Evolutionary conservation across 1,140 invertebrate species (phyloP).

Genomic region (Hyposmocoma kahamanoa): DNA sequence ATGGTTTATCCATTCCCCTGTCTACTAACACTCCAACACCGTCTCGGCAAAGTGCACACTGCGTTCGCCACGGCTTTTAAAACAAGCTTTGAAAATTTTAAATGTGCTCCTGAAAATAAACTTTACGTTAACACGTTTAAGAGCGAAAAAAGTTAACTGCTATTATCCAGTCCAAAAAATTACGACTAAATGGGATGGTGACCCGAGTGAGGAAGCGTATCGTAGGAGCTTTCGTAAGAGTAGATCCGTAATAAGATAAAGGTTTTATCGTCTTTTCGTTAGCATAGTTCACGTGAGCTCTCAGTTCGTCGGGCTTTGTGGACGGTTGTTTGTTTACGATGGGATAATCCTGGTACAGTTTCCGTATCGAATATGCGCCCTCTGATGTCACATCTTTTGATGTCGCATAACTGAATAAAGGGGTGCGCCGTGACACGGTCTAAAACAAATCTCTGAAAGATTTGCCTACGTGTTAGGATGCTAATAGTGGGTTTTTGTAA

Average conservation of each 20-base stretch:
- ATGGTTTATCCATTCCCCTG: slow-evolving; percentile 29
- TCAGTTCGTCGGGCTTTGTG: slow-evolving; percentile 37
- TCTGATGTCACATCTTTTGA: slow-evolving; percentile 33
- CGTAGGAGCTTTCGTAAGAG: slow-evolving; percentile 5
- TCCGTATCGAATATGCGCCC: slow-evolving; percentile 29
- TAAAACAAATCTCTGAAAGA: slow-evolving; percentile 8
- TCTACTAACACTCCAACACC: background rate
- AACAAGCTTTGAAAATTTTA: background rate
- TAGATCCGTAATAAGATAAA: slow-evolving; percentile 61
- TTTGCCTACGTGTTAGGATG: background rate
- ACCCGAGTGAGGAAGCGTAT: slow-evolving; percentile 16
- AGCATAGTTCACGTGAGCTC: slow-evolving; percentile 50
- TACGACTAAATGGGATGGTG: slow-evolving; percentile 26
- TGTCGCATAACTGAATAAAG: slow-evolving; percentile 27
- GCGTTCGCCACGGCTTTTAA: background rate
- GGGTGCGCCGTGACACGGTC: slow-evolving; percentile 6
- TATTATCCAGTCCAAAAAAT: slow-evolving; percentile 1
- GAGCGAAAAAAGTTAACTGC: background rate
- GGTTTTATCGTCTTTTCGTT: slow-evolving; percentile 67
- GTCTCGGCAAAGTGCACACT: background rate
- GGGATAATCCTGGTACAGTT: slow-evolving; percentile 53
- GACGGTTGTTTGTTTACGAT: slow-evolving; percentile 49
- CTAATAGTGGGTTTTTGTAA: too few species aligned
- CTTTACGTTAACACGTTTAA: background rate
- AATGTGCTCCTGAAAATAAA: slow-evolving; percentile 3